These are phyloP conservation scores for Dryadula phaetusa DNA, from an alignment of 2,888 invertebrate genomes.

Conservation along the genomic window DNA sequence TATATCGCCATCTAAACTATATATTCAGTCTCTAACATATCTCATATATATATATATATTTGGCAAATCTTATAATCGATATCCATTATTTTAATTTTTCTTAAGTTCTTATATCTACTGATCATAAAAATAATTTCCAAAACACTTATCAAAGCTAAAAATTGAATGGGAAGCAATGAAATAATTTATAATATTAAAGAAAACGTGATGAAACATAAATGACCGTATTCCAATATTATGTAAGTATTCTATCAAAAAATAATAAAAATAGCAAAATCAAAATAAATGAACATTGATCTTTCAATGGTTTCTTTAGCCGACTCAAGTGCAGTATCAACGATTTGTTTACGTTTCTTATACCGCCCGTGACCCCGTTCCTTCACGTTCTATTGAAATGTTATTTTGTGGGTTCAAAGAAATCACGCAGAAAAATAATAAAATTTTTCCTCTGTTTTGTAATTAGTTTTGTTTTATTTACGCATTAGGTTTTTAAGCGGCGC, in stretches of 20 bases:
- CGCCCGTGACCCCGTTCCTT: conserved; percentile 27
- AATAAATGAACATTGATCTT: conserved; percentile 26
- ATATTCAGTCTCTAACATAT: no score
- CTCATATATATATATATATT: no score
- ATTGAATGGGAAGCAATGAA: background rate
- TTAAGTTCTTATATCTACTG: no score
- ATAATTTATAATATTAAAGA: conserved; percentile 1
- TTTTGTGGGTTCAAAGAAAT: conserved; percentile 22
- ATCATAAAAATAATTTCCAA: no score
- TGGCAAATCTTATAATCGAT: no score
- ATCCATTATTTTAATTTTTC: no score
- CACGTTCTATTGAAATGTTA: conserved; percentile 19
- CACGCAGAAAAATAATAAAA: background rate
- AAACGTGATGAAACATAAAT: background rate
- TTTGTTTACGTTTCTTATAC: conserved; percentile 23
- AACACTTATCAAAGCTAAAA: background rate
- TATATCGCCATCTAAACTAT: no score
- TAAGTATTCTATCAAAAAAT: background rate
- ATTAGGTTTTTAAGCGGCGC: background rate
- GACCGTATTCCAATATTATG: background rate
- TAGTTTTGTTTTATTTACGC: background rate
- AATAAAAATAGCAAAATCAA: background rate
- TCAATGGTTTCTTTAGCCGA: conserved; percentile 24
- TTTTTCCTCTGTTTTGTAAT: background rate
- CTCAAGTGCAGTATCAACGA: conserved; percentile 22